A percentile compares a stretch with the other conserved stretches of the same genome.
phyloP scores from a whole-genome alignment of 2,888 invertebrate genomes.

The Bombylius discolor region DNA sequence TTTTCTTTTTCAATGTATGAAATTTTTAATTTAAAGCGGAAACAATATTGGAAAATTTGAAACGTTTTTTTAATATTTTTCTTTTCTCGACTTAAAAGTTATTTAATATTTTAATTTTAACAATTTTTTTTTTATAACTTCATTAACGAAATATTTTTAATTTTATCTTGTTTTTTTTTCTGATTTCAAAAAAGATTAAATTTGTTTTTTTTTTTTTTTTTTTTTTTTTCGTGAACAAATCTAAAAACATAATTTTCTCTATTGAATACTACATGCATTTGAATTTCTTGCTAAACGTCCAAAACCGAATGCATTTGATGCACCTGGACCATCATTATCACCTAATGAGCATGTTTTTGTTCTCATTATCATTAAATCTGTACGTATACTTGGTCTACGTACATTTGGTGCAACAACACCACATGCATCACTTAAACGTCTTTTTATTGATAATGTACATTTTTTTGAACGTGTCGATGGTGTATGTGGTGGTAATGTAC shows the following conservation, averaged over 20 bases:
- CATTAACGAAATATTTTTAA: too few species aligned
- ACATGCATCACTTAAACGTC: constrained; percentile 73
- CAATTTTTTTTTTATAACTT: too few species aligned
- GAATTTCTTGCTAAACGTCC: constrained; percentile 39
- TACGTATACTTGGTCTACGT: constrained; percentile 72
- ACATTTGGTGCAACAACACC: constrained; percentile 83
- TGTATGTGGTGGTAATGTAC: constrained; percentile 55
- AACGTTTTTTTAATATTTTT: too few species aligned
- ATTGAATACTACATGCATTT: constrained; percentile 41
- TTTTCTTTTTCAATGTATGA: too few species aligned
- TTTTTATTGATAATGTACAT: constrained; percentile 67
- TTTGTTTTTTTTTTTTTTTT: too few species aligned
- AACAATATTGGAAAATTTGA: too few species aligned
- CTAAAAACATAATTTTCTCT: constrained; percentile 18
- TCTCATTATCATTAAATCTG: constrained; percentile 78
- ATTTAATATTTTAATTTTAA: too few species aligned
- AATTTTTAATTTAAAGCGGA: too few species aligned
- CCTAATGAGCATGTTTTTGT: constrained; percentile 65
- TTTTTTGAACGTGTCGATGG: constrained; percentile 54
- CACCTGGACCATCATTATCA: constrained; percentile 48
- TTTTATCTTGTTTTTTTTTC: too few species aligned
- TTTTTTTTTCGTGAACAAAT: background rate
- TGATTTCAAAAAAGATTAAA: too few species aligned
- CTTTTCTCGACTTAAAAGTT: too few species aligned
- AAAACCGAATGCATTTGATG: constrained; percentile 41